Percentiles rank a stretch among this genome's conserved stretches.
Conservation (phyloP, 2,888 invertebrate species). For the Rhopalosiphum nymphaeae region DNA sequence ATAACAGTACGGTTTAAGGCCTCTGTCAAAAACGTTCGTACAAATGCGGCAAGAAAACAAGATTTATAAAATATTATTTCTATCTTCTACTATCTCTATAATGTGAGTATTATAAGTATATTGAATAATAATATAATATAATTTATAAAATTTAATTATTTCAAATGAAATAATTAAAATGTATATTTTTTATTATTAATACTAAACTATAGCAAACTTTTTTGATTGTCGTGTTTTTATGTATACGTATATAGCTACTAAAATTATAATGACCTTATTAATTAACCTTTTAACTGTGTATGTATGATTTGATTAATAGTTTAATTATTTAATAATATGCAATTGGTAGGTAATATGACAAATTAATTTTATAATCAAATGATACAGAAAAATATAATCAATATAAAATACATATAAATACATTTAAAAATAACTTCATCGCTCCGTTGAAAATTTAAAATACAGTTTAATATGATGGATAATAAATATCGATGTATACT, state of each 20-base stretch:
- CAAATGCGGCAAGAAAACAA: background rate
- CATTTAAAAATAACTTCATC: background rate
- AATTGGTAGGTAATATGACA: background rate
- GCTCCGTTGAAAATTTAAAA: background rate
- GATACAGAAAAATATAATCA: background rate
- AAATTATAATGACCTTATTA: background rate
- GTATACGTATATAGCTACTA: background rate
- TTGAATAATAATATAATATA: background rate
- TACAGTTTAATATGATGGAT: background rate
- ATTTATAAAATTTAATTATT: background rate
- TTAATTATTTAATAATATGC: background rate
- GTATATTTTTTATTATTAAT: background rate
- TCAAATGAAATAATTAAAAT: background rate
- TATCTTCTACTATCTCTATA: background rate
- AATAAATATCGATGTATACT: background rate
- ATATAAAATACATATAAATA: too few species aligned
- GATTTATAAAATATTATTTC: background rate
- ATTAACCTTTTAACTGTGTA: too few species aligned
- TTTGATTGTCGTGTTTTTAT: background rate
- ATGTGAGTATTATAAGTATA: conserved; percentile 23
- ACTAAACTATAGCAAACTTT: background rate
- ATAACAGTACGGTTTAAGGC: conserved; percentile 10
- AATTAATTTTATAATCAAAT: background rate
- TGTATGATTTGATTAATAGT: background rate
- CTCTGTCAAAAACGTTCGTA: conserved; percentile 25